These are phyloP conservation scores for Trichonephila clavipes DNA, from an alignment of 1,140 invertebrate species.

Conservation along the genomic window DNA sequence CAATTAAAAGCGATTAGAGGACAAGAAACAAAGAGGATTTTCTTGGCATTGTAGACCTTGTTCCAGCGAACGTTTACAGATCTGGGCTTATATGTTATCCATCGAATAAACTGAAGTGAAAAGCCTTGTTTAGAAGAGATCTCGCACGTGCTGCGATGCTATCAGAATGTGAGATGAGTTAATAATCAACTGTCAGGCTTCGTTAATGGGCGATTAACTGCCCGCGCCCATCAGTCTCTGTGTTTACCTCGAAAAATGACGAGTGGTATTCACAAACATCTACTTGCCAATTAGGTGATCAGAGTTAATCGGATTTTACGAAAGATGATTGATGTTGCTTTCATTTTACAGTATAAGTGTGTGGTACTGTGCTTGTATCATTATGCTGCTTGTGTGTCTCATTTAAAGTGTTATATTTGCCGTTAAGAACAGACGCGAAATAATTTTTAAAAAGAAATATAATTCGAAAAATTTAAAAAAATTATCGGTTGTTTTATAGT, in stretches of 20 bases:
- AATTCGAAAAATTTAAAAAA: too few species aligned
- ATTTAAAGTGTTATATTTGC: too few species aligned
- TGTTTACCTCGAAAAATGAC: background rate
- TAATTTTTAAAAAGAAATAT: too few species aligned
- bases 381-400: too few species aligned
- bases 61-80: constrained; percentile 4
- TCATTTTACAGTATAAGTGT: too few species aligned
- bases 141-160: background rate
- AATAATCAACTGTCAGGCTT: background rate
- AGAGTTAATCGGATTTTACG: too few species aligned
- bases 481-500: too few species aligned
- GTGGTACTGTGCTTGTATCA: too few species aligned
- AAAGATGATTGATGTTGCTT: too few species aligned
- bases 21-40: constrained; percentile 35
- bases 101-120: background rate
- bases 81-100: constrained; percentile 34
- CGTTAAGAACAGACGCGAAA: too few species aligned
- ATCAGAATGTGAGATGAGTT: background rate
- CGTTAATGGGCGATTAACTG: background rate
- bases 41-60: constrained; percentile 10
- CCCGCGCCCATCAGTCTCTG: background rate
- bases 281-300: too few species aligned
- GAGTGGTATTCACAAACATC: background rate
- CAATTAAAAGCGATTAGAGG: constrained; percentile 56
- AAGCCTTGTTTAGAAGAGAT: background rate